Conservation (phyloP, 2,113 vertebrate genomes). For the Ceyx melanurus region DNA sequence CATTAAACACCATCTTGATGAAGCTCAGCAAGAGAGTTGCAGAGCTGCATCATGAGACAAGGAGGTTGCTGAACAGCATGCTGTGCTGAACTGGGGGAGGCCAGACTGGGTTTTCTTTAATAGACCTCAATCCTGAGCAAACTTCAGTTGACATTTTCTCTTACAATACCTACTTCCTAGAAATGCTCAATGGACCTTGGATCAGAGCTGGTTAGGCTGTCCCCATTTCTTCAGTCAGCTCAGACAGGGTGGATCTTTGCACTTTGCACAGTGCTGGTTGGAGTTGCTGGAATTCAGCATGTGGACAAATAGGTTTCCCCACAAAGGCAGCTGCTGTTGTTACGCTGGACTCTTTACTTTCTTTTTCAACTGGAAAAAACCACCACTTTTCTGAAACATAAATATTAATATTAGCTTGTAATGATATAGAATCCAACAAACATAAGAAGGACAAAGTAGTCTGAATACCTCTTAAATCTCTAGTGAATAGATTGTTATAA, state of each 20-base stretch:
- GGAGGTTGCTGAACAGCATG: neutral
- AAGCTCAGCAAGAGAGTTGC: neutral
- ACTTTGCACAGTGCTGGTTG: conserved; percentile 25
- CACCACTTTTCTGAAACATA: neutral
- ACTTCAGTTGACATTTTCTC: neutral
- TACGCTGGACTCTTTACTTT: neutral
- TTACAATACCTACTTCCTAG: neutral
- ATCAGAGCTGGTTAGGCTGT: neutral
- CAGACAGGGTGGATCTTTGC: conserved; percentile 14
- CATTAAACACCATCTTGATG: neutral
- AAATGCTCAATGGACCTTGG: conserved; percentile 20
- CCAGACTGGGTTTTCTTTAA: neutral
- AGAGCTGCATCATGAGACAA: neutral
- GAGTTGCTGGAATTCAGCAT: neutral
- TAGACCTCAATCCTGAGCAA: neutral
- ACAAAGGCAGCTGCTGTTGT: fast-evolving
- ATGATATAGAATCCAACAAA: neutral
- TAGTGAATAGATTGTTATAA: too few species aligned
- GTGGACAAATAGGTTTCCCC: neutral
- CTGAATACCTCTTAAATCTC: neutral
- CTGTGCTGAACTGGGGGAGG: neutral
- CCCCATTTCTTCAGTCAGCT: neutral
- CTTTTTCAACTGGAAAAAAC: neutral
- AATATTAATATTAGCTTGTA: neutral
- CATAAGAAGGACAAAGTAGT: neutral